phyloP scores from a whole-genome alignment of 2,797 vertebrate genomes.

The Darevskia nairensis region DNA sequence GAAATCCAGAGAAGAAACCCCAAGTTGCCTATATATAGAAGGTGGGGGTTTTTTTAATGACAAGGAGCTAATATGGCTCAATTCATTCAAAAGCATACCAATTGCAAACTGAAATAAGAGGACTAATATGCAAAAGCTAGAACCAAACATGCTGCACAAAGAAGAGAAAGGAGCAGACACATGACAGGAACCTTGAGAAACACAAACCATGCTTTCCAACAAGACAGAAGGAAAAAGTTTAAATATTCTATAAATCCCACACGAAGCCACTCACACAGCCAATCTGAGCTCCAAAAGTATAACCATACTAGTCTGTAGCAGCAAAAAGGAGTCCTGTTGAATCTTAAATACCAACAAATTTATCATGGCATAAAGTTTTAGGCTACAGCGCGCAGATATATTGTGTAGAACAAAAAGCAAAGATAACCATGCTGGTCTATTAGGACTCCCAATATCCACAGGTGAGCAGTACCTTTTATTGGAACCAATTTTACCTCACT shows the following conservation, averaged over 20 bases:
- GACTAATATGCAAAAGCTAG: constrained; percentile 5
- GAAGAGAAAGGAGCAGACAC: neutral
- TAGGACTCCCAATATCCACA: too few species aligned
- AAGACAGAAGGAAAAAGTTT: neutral
- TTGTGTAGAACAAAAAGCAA: neutral
- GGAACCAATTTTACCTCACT: neutral
- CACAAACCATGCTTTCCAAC: constrained; percentile 9
- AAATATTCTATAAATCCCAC: neutral
- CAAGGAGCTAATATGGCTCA: neutral
- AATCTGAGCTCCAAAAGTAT: neutral
- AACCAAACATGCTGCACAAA: neutral
- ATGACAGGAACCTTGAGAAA: neutral
- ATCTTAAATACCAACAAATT: neutral
- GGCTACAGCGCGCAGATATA: neutral
- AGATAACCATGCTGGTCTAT: too few species aligned
- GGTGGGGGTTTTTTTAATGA: neutral
- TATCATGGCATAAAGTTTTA: neutral
- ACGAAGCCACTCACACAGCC: neutral
- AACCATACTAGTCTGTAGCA: neutral
- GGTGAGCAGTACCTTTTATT: neutral
- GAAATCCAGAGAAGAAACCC: neutral
- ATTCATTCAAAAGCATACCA: neutral
- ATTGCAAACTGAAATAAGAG: constrained; percentile 1
- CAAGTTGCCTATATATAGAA: neutral
- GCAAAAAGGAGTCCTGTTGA: neutral